Evolutionary conservation across 2,888 invertebrate species (phyloP), one percentile per base, ranked within the genome.

Genomic region (Sphaeridia pumilis): DNA sequence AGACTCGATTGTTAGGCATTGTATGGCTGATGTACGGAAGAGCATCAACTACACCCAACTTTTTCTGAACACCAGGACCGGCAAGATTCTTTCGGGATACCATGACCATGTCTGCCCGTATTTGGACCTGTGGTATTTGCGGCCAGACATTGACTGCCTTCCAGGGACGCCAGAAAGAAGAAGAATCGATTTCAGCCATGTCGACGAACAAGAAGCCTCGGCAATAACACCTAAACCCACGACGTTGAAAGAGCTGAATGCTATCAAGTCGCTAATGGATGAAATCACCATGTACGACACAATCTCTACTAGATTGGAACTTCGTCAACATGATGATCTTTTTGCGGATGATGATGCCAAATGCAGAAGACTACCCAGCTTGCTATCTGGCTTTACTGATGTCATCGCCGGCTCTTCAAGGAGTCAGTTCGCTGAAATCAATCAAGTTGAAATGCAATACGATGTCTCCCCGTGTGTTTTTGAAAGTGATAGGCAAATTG

Each of bases 21-120:
- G 36, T 17, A 48, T 52, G 21, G 53, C 57, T 49, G 64, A 64
- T 36, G 56, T 64, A 48, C 57, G 61, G 2, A 57, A 54, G 38
- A 45, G 51, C 27, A 60, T 64, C 25, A 61, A 64, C 55, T 59
- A 64, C 49, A 49, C 53, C 7, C 61, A 64, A 38, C 46, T 64
- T 24, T 47, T 60, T n/a, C 45, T 38, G 27, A 49, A 49, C 20
- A 50, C 31, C 4, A n/a, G 25, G 34, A n/a, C 7, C 27, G n/a
- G n/a, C n/a, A n/a, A n/a, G n/a, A n/a, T n/a, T n/a, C n/a, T n/a
- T n/a, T n/a, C n/a, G n/a, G n/a, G n/a, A n/a, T 49, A 26, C 28
- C 49, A 49, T 20, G 5, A 7, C 3, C 36, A 49, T 21, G 3
- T 49, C 3, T 41, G 17, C 20, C 49, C 49, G 2, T 20, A 4